Conservation (phyloP, 2,888 invertebrate species). For the Coleophora deauratella region DNA sequence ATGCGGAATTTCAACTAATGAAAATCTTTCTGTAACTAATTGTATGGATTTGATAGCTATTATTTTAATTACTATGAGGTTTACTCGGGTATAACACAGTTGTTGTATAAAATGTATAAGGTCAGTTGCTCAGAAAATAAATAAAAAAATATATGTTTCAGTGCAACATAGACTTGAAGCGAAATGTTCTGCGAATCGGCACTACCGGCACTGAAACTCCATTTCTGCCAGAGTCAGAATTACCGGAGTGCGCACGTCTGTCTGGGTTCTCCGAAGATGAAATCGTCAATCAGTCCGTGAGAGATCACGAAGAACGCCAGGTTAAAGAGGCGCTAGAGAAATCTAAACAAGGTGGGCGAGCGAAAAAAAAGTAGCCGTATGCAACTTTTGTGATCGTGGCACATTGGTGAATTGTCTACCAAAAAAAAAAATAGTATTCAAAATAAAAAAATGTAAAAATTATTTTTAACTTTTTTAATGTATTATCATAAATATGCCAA, state of each 20-base stretch:
- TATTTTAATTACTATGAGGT: no score
- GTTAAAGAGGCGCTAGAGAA: slow-evolving; percentile 82
- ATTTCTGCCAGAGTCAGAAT: slow-evolving; percentile 84
- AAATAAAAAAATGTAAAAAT: slow-evolving; percentile 41
- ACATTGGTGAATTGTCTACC: slow-evolving; percentile 14
- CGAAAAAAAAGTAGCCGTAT: slow-evolving; percentile 40
- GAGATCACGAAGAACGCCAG: slow-evolving; percentile 79
- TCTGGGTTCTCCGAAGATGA: slow-evolving; percentile 80
- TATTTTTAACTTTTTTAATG: slow-evolving; percentile 14
- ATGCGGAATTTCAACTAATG: no score
- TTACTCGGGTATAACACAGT: no score
- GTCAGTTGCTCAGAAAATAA: no score
- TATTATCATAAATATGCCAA: not conserved
- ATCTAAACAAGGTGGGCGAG: slow-evolving; percentile 75
- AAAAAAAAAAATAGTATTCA: slow-evolving; percentile 28
- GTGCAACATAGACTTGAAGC: slow-evolving; percentile 94
- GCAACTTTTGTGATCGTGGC: not conserved
- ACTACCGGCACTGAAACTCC: slow-evolving; percentile 94
- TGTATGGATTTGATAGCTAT: no score
- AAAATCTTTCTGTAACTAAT: no score
- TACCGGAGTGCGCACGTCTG: slow-evolving; percentile 85
- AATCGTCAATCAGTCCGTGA: slow-evolving; percentile 51
- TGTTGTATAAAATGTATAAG: no score
- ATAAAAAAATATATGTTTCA: no score
- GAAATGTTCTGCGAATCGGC: slow-evolving; percentile 91